These are phyloP conservation scores for Paratilapia polleni DNA, from an alignment of 2,113 vertebrate species.

Conservation along the genomic window DNA sequence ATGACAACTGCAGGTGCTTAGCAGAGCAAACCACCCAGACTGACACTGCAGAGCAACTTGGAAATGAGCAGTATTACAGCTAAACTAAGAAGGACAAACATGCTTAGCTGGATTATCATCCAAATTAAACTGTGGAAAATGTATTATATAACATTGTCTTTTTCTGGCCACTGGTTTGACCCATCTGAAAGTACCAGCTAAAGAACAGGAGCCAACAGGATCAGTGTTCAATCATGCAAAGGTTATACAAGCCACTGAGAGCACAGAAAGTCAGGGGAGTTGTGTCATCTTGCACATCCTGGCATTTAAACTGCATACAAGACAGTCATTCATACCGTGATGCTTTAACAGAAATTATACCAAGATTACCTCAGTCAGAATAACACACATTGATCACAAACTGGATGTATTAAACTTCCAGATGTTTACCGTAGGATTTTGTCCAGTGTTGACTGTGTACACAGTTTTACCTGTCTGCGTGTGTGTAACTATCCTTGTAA, in stretches of 20 bases:
- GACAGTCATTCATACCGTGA: neutral
- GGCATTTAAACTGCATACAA: neutral
- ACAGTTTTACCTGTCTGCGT: neutral
- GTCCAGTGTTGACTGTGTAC: neutral
- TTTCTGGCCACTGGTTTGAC: neutral
- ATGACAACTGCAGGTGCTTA: neutral
- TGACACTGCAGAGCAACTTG: neutral
- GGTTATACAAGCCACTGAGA: neutral
- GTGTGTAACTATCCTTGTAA: neutral
- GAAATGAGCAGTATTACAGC: neutral
- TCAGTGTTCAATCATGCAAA: neutral
- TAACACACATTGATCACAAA: neutral
- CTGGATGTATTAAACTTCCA: too few relatives aligned
- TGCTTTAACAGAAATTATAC: neutral
- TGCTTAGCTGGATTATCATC: neutral
- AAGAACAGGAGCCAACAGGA: constrained; percentile 1
- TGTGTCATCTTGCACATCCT: neutral
- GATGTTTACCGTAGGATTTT: neutral
- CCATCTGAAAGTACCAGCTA: neutral
- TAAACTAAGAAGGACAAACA: neutral
- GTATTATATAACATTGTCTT: neutral
- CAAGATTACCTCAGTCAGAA: neutral
- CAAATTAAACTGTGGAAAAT: neutral
- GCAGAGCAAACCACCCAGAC: neutral
- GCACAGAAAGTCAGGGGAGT: neutral